Conservation (phyloP, 2,888 invertebrate genomes). For the Cheilosia urbana region DNA sequence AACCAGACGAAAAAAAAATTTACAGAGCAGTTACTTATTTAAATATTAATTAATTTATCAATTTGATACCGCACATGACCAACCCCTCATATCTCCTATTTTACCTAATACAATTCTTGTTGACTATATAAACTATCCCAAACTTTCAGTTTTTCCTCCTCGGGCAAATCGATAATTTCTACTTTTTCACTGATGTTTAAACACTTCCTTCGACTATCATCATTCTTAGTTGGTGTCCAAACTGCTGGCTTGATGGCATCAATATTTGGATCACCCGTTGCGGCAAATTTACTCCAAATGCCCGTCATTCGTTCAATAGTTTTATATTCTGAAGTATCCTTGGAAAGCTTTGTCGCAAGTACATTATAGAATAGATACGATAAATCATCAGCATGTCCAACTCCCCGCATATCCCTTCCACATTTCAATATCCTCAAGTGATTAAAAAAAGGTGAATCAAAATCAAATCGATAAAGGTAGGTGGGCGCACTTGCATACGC, state of each 20-base stretch:
- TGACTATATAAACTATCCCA: constrained; percentile 80
- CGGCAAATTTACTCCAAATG: constrained; percentile 82
- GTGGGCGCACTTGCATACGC: constrained; percentile 80
- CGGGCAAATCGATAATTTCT: constrained; percentile 80
- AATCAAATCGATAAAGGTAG: constrained; percentile 82
- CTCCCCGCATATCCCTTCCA: constrained; percentile 81
- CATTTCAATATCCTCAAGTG: constrained; percentile 80
- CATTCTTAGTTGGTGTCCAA: constrained; percentile 80
- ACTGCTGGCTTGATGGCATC: constrained; percentile 79
- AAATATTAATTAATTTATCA: too few relatives aligned
- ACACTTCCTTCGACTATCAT: constrained; percentile 79
- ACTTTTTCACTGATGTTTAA: constrained; percentile 81
- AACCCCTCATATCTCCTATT: not conserved
- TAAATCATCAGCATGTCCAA: constrained; percentile 82
- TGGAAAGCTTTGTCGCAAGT: constrained; percentile 77
- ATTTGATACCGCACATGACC: too few relatives aligned
- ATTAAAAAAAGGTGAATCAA: constrained; percentile 81
- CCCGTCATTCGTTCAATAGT: constrained; percentile 81
- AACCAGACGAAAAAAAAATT: too few relatives aligned
- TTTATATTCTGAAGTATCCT: constrained; percentile 80
- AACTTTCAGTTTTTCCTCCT: constrained; percentile 79
- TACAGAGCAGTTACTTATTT: too few relatives aligned
- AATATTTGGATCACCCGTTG: constrained; percentile 80
- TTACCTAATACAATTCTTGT: constrained; percentile 46
- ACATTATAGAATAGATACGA: constrained; percentile 80